Evolutionary conservation across 2,888 invertebrate species (phyloP).

Genomic region (Criorhina ranunculi): DNA sequence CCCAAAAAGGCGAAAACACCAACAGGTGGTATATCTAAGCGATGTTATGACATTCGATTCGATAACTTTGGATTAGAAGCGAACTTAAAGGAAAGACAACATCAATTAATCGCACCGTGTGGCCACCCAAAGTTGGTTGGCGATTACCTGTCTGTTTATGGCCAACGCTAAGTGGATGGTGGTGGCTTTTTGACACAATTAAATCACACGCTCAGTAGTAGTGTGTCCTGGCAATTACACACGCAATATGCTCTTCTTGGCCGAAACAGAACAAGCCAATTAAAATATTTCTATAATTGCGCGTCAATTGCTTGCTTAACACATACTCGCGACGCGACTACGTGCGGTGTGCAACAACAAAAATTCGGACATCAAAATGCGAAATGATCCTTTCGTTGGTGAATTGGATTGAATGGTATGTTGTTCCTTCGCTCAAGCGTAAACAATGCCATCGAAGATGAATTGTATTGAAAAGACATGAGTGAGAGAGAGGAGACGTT

Average conservation of each 20-base stretch:
- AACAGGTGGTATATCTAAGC: conserved; percentile 66
- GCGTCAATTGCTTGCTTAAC: conserved; percentile 41
- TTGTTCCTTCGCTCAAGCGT: conserved; percentile 36
- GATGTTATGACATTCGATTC: conserved; percentile 51
- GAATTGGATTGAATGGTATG: conserved; percentile 24
- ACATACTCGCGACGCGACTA: no score
- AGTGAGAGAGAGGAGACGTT: conserved; percentile 36
- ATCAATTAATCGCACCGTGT: conserved; percentile 55
- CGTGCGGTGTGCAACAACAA: conserved; percentile 7
- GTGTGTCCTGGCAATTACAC: conserved; percentile 46
- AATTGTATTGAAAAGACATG: conserved; percentile 67
- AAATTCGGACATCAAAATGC: conserved; percentile 64
- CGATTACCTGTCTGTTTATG: conserved; percentile 50
- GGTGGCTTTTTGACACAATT: conserved; percentile 67
- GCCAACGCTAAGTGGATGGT: conserved; percentile 36
- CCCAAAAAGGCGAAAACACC: conserved; percentile 60
- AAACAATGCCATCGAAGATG: conserved; percentile 57
- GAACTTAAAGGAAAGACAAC: conserved; percentile 37
- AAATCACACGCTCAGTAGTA: conserved; percentile 29
- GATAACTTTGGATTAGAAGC: conserved; percentile 31
- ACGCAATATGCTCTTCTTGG: conserved; percentile 32
- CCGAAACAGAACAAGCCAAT: conserved; percentile 44
- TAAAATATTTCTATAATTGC: conserved; percentile 75
- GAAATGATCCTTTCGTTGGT: conserved; percentile 47
- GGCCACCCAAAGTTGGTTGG: conserved; percentile 59